These are phyloP conservation scores for Elymnias hypermnestra DNA, from an alignment of 1,140 invertebrate species.

Conservation along the genomic window DNA sequence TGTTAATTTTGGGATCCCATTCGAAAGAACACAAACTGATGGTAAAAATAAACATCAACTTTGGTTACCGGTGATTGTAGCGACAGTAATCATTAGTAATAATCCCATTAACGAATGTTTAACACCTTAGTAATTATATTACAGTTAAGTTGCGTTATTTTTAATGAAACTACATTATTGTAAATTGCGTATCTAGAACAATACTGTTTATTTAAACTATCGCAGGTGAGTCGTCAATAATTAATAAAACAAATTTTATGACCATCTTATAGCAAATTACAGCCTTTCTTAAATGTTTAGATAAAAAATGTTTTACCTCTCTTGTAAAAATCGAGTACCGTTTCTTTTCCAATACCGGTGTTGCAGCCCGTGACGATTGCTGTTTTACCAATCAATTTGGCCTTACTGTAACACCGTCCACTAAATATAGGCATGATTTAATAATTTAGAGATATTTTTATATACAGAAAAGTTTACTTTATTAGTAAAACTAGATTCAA, in stretches of 20 bases:
- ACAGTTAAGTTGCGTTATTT: no score
- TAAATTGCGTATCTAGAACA: no score
- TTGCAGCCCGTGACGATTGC: constrained; percentile 92
- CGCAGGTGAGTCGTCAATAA: neutral
- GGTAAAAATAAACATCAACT: no score
- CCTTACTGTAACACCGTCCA: constrained; percentile 76
- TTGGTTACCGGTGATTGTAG: no score
- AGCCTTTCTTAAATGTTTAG: neutral
- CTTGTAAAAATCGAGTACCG: constrained; percentile 85
- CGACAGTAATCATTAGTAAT: no score
- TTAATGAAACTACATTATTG: no score
- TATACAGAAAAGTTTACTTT: no score
- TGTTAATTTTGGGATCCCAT: no score
- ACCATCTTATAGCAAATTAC: neutral
- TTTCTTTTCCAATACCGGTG: constrained; percentile 93
- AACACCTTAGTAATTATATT: no score
- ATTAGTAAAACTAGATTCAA: no score
- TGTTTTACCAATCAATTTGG: constrained; percentile 84
- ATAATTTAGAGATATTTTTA: neutral
- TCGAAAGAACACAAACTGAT: no score
- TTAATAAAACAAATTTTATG: neutral
- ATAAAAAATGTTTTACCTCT: constrained; percentile 71
- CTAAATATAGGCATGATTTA: constrained; percentile 78
- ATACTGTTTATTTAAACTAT: neutral
- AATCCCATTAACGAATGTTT: no score